Evolutionary conservation across 2,797 vertebrate species (phyloP).

Genomic region (Eptatretus atami): DNA sequence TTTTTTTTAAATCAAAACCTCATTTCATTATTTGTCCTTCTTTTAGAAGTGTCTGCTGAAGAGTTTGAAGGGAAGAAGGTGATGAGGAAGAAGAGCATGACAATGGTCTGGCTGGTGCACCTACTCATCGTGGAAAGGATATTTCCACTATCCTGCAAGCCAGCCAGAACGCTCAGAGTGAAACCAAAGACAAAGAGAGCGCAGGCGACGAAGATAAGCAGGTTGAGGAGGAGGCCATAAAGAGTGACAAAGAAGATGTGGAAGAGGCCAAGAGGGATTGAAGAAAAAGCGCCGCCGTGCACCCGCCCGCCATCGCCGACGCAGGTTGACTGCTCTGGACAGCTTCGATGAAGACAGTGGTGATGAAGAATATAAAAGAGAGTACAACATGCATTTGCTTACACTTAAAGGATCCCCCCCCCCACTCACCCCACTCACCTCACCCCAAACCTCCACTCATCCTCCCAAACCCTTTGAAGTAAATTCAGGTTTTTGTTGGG

Average conservation of each 20-base stretch:
- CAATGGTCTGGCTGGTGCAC: neutral
- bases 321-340: neutral
- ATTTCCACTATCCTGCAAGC: constrained; percentile 4
- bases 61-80: neutral
- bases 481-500: no score
- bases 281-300: neutral
- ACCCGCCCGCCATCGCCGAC: neutral
- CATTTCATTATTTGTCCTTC: no score
- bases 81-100: constrained; percentile 3
- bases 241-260: neutral
- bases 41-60: neutral
- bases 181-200: neutral
- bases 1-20: no score
- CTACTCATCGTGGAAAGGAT: neutral
- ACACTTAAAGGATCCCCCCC: no score
- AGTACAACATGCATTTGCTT: neutral
- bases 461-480: no score
- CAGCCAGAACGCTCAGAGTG: neutral
- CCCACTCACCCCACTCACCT: no score
- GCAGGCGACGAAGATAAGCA: neutral
- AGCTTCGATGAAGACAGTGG: constrained; percentile 2
- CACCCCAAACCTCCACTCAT: no score
- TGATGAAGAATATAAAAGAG: neutral
- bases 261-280: neutral
- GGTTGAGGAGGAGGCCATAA: neutral